Evolutionary conservation across 2,888 invertebrate species (phyloP), one percentile per base, ranked within the genome.

Genomic region (Chydorus sphaericus): DNA sequence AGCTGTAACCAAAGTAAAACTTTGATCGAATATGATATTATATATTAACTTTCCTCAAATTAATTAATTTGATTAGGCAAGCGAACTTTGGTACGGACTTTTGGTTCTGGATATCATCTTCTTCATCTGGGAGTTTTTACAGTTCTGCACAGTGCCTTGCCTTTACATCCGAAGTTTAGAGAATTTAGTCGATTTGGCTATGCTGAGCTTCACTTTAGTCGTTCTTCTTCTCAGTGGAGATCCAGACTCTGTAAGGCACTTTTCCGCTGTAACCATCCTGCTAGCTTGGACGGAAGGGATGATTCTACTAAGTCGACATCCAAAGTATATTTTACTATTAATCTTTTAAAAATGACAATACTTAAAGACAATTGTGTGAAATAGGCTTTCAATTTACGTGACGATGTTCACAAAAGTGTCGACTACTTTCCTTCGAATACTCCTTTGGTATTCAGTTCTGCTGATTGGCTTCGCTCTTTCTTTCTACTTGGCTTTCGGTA

Each of bases 351-450:
- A n/a, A n/a, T n/a, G n/a, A n/a, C n/a, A n/a, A n/a, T n/a, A n/a
- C n/a, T n/a, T n/a, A n/a, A n/a, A n/a, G n/a, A n/a, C n/a, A n/a
- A n/a, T n/a, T n/a, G n/a, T n/a, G n/a, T n/a, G n/a, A n/a, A n/a
- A n/a, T n/a, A n/a, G n/a, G 7, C 73, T 87, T 61, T 85, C 87
- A 3, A 86, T 85, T 11, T 81, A 86, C 63, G 84, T 89, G 63
- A 82, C 85, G 20, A 89, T 89, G 85, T 72, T 89, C 59, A 81
- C 79, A 63, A 85, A 83, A 0, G 89, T 89, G 0, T 82, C 85
- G 0, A 76, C 77, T 66, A 87, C 83, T 63, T 89, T 89, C 67
- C 76, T 85, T 50, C 83, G 83, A 65, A 85, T 87, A 64, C 72
- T 89, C 11, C 71, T 81, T 0, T 81, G 86, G 74, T 88, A 88